A percentile compares a stretch with the other conserved stretches of the same genome.
These are phyloP conservation scores for Microvelia longipes DNA, from an alignment of 1,140 invertebrate species.

Conservation along the genomic window DNA sequence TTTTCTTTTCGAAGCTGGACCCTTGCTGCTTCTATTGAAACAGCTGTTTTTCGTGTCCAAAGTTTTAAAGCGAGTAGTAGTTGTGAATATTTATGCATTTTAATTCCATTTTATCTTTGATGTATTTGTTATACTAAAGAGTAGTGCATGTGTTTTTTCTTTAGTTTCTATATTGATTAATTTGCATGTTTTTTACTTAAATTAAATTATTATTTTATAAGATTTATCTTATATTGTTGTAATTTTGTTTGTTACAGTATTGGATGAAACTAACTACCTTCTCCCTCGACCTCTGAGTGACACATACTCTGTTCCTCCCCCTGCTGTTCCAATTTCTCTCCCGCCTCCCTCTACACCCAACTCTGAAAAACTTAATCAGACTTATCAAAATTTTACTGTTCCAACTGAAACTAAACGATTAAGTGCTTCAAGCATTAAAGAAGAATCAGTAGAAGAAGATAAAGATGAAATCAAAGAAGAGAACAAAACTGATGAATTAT, in stretches of 20 bases:
- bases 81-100: too few relatives aligned
- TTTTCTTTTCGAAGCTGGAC: too few relatives aligned
- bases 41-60: too few relatives aligned
- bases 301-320: constrained; percentile 35
- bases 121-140: too few relatives aligned
- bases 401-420: constrained; percentile 6
- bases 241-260: constrained; percentile 14
- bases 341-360: neutral
- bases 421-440: neutral
- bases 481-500: neutral
- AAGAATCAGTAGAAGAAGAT: neutral
- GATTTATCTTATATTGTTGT: neutral
- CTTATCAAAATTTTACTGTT: constrained; percentile 1
- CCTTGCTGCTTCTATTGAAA: too few relatives aligned
- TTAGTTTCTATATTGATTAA: too few relatives aligned
- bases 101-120: too few relatives aligned
- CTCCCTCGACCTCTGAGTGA: constrained; percentile 36
- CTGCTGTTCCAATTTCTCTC: constrained; percentile 31
- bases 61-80: too few relatives aligned
- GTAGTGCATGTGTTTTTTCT: too few relatives aligned
- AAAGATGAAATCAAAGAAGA: neutral
- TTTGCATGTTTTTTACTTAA: too few relatives aligned
- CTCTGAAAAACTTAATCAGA: constrained; percentile 16
- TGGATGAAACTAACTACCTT: constrained; percentile 35
- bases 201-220: neutral